Base-by-base conservation (phyloP, 2,888 invertebrate species). In the Leptopterna dolabrata region DNA sequence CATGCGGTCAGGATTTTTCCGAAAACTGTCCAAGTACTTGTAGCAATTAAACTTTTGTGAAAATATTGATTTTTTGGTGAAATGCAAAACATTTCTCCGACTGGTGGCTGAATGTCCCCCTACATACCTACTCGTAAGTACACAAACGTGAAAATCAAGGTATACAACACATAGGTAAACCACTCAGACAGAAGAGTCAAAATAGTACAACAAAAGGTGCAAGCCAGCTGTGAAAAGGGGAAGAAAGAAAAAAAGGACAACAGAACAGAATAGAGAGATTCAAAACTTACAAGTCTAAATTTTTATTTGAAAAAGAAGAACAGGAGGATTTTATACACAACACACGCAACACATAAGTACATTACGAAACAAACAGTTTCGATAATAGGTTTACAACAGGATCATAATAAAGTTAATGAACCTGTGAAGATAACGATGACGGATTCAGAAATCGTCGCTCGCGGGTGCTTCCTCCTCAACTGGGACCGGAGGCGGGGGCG, bases 401-500 rank as follows among this genome's bases (percentile, higher is more conserved):
- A 63, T 63, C 7, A 63, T 2, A 11, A 63, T 55, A 19, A 24
- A 51, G 51, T 6, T 16, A 11, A 24, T 63, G 16, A 78, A 78
- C 29, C 43, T 78, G 27, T 27, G 73, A 36, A 73, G 78, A n/a
- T 43, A 16, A 73, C 73, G 73, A 19, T 11, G 55, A 16, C 4
- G n/a, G 24, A 81, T 16, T 83, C 24, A 71, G 24, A 63, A 76
- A 19, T 85, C 85, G 30, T 36, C 76, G 41, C 76, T 85, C 41
- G 73, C 29, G 43, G 85, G 63, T 19, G 76, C 9, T 13, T 85
- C 85, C n/a, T 47, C 85, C 19, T 85, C 85, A 27, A 9, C 87
- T 13, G 86, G 78, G 41, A 82, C 81, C 11, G 86, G 80, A 11
- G 80, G n/a, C 27, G 86, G 43, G 36, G 89, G 89, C 41, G 88